Conservation (phyloP, 2,797 vertebrate species). For the Oreortyx pictus region DNA sequence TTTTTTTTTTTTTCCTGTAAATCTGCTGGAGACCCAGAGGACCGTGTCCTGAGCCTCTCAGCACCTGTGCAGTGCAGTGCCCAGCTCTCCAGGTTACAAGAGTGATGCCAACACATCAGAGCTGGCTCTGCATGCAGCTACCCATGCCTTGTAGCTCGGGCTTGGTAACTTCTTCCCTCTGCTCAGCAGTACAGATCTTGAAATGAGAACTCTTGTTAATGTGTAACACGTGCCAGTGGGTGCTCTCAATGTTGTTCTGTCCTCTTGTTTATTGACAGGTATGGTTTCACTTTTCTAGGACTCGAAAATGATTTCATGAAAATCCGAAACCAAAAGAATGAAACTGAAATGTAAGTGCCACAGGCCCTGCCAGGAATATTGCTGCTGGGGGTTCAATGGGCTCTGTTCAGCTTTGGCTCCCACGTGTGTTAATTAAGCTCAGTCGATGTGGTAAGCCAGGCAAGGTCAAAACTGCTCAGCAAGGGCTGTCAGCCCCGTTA, state of each 20-base stretch:
- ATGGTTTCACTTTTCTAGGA: constrained; percentile 95
- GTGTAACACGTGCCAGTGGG: neutral
- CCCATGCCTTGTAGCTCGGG: neutral
- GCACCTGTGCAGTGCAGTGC: neutral
- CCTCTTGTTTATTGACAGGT: constrained; percentile 85
- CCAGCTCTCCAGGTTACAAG: neutral
- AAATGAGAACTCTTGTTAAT: neutral
- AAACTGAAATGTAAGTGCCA: constrained; percentile 90
- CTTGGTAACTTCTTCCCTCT: neutral
- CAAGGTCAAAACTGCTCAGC: neutral
- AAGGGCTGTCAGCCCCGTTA: neutral
- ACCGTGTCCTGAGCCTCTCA: rapidly evolving
- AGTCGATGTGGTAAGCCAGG: neutral
- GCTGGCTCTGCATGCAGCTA: neutral
- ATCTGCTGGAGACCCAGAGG: neutral
- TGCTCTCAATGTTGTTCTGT: constrained; percentile 75
- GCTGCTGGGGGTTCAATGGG: neutral
- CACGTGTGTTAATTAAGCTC: neutral
- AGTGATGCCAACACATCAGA: neutral
- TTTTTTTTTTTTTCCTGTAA: neutral
- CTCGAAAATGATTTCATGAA: constrained; percentile 89
- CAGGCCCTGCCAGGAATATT: neutral
- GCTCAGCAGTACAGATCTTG: neutral
- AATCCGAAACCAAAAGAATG: constrained; percentile 90
- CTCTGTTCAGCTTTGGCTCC: neutral